A percentile compares a stretch with the other conserved stretches of the same genome.
Evolutionary conservation across 2,888 invertebrate species (phyloP).

Genomic region (Clepsis dumicolana): DNA sequence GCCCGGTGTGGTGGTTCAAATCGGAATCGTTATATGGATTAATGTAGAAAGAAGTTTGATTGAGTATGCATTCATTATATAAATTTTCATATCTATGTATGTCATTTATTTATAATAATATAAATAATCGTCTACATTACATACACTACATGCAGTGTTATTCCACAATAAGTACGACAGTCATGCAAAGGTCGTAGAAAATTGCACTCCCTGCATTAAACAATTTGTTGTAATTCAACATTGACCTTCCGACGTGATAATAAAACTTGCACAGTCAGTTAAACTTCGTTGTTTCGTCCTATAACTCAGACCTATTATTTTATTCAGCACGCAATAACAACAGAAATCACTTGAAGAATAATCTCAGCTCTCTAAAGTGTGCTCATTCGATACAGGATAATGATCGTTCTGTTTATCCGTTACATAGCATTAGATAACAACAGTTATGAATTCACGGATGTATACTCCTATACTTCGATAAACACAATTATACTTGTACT

Average conservation of each 20-base stretch:
- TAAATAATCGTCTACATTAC: too few species aligned
- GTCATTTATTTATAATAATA: too few species aligned
- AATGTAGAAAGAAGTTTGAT: background rate
- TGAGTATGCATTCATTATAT: background rate
- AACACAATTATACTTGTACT: background rate
- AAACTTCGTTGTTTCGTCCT: constrained; percentile 11
- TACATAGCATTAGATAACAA: constrained; percentile 41
- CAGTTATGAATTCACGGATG: constrained; percentile 38
- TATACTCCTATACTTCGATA: constrained; percentile 4
- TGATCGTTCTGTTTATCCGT: constrained; percentile 39
- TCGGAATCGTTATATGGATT: background rate
- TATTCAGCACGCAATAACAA: background rate
- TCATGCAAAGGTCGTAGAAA: constrained; percentile 26
- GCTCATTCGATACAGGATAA: constrained; percentile 42
- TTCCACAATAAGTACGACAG: constrained; percentile 27
- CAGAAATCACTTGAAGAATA: constrained; percentile 8
- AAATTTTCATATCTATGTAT: too few species aligned
- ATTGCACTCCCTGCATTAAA: constrained; percentile 35
- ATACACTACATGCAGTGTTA: constrained; percentile 19
- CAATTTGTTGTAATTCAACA: constrained; percentile 24
- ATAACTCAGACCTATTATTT: background rate
- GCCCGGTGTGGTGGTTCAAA: background rate
- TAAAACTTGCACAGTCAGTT: constrained; percentile 16
- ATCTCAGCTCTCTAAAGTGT: constrained; percentile 41
- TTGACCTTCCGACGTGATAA: constrained; percentile 40